These are phyloP conservation scores for Orthonyx spaldingii DNA, from an alignment of 2,113 vertebrate species.

Conservation along the genomic window DNA sequence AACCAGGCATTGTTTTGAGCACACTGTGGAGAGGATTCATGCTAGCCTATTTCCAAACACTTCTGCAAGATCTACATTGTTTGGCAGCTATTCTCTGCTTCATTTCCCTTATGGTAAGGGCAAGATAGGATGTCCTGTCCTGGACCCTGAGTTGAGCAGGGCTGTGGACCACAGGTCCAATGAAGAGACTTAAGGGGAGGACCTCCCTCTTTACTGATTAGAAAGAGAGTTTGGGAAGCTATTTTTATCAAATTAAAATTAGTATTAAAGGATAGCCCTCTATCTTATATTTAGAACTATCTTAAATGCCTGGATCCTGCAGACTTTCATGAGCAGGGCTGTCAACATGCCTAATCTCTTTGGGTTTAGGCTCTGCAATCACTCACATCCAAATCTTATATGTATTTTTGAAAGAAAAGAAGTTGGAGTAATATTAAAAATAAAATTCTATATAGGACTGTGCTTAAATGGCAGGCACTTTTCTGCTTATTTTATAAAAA, in stretches of 20 bases:
- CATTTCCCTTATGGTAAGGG: rapidly evolving
- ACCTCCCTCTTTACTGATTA: neutral
- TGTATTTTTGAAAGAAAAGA: neutral
- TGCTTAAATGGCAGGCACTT: neutral
- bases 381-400: neutral
- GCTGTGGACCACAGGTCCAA: neutral
- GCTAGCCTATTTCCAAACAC: neutral
- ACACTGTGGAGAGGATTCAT: neutral
- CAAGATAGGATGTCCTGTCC: neutral
- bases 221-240: neutral
- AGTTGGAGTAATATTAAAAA: neutral
- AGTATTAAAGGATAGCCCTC: neutral
- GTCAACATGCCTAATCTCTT: neutral
- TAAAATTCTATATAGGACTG: neutral
- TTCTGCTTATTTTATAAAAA: slow-evolving; percentile 19
- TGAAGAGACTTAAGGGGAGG: neutral
- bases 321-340: neutral
- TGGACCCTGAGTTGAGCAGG: neutral
- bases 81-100: neutral
- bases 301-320: neutral
- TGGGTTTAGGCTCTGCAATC: neutral
- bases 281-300: neutral
- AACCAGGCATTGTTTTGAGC: neutral
- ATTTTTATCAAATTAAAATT: neutral
- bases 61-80: neutral